Evolutionary conservation across 2,888 invertebrate genomes (phyloP).

Genomic region (Leptopilina drosophilae): DNA sequence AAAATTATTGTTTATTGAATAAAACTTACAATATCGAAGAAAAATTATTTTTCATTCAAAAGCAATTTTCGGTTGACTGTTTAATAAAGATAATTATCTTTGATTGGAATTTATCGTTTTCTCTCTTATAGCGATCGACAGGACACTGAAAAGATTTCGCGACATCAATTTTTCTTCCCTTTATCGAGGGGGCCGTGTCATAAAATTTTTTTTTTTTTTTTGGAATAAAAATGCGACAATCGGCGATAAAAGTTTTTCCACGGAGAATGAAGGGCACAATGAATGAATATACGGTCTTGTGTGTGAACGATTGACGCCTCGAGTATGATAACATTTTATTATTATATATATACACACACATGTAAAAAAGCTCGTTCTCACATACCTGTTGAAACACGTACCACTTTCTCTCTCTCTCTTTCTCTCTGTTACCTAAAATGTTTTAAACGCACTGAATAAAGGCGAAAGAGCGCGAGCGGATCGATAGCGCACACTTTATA

Average conservation of each 20-base stretch:
- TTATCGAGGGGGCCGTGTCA: background rate
- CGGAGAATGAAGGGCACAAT: background rate
- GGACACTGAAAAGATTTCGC: background rate
- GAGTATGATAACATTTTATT: slow-evolving; percentile 22
- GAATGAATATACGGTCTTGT: slow-evolving; percentile 7
- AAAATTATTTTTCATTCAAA: too few species aligned
- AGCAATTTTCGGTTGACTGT: too few species aligned
- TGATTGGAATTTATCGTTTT: background rate
- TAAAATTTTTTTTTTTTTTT: background rate
- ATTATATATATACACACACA: background rate
- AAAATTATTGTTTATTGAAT: too few species aligned
- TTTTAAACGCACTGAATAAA: slow-evolving; percentile 24
- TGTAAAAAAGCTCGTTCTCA: slow-evolving; percentile 8
- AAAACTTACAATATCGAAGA: too few species aligned
- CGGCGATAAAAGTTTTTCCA: slow-evolving; percentile 24
- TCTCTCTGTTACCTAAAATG: slow-evolving; percentile 5
- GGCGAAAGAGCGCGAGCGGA: background rate
- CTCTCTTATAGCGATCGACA: background rate
- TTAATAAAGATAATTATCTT: too few species aligned
- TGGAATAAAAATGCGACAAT: slow-evolving; percentile 14
- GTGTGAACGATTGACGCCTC: slow-evolving; percentile 31
- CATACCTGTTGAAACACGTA: slow-evolving; percentile 32
- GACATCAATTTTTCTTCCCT: background rate
- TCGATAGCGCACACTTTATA: slow-evolving; percentile 8
- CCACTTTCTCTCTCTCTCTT: too few species aligned